phyloP scores from a whole-genome alignment of 2,797 vertebrate species.

The Adelosebastes latens region DNA sequence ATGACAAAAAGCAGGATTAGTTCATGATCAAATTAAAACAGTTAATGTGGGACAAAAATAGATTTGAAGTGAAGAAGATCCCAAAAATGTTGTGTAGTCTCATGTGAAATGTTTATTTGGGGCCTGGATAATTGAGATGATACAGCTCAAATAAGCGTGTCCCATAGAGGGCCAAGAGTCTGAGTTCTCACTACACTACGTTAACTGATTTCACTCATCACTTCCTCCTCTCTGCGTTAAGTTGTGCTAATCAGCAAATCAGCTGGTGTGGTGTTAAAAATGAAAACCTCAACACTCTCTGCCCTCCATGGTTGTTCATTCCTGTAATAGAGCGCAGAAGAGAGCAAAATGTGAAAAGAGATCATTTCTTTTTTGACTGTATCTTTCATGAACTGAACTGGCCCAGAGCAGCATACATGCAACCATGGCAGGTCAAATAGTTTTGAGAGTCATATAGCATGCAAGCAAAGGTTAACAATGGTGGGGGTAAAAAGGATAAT shows the following conservation, averaged over 20 bases:
- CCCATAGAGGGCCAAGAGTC: neutral
- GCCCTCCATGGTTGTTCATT: neutral
- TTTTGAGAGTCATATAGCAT: neutral
- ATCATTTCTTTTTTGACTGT: neutral
- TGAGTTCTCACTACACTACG: neutral
- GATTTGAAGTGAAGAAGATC: neutral
- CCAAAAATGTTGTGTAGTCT: neutral
- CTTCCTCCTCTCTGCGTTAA: slow-evolving; percentile 14
- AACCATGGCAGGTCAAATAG: neutral
- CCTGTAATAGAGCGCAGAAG: neutral
- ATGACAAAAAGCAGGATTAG: neutral
- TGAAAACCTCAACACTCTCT: neutral
- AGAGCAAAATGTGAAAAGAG: neutral
- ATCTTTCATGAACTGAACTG: neutral
- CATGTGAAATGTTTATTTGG: neutral
- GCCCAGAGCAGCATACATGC: neutral
- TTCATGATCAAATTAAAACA: neutral
- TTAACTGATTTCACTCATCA: slow-evolving; percentile 28
- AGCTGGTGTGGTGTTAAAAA: neutral
- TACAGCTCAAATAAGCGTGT: neutral
- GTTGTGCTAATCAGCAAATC: slow-evolving; percentile 17
- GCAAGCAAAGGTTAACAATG: neutral
- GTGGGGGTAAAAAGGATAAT: fast-evolving
- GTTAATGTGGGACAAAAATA: neutral
- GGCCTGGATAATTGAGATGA: neutral